These are phyloP conservation scores for Megaleporinus macrocephalus DNA, from an alignment of 2,113 vertebrate species.

Conservation along the genomic window DNA sequence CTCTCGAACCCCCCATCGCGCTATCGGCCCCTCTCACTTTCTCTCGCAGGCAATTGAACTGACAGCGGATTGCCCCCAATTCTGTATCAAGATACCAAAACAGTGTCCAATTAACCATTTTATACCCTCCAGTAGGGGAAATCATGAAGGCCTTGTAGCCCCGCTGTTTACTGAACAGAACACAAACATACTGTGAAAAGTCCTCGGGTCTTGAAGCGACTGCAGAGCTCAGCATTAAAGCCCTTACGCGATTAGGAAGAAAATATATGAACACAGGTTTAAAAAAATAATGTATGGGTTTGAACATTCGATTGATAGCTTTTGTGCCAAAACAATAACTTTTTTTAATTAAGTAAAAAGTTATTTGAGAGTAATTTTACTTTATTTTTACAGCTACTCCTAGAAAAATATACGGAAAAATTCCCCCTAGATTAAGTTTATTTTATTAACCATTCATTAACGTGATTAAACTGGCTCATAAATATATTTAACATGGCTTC, in stretches of 20 bases:
- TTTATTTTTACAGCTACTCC: too few relatives aligned
- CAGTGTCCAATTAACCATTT: conserved; percentile 3
- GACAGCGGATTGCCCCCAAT: not conserved
- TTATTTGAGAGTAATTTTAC: too few relatives aligned
- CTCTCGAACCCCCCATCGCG: not conserved
- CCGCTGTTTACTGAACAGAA: not conserved
- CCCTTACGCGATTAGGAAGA: not conserved
- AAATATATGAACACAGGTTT: not conserved
- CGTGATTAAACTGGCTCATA: too few relatives aligned
- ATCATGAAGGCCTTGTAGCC: not conserved
- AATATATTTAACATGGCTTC: too few relatives aligned
- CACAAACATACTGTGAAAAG: not conserved
- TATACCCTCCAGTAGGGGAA: not conserved
- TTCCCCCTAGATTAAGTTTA: too few relatives aligned
- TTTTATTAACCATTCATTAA: too few relatives aligned
- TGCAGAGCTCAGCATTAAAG: too few relatives aligned
- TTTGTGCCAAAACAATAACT: too few relatives aligned
- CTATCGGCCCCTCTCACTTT: not conserved
- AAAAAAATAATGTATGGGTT: too few relatives aligned
- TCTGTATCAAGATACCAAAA: not conserved
- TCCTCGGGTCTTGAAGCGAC: not conserved
- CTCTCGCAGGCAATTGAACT: not conserved
- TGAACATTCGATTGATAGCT: too few relatives aligned
- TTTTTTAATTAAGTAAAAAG: too few relatives aligned
- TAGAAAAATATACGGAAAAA: too few relatives aligned